Conservation (phyloP, 2,888 invertebrate species). For the Linyphia triangularis region DNA sequence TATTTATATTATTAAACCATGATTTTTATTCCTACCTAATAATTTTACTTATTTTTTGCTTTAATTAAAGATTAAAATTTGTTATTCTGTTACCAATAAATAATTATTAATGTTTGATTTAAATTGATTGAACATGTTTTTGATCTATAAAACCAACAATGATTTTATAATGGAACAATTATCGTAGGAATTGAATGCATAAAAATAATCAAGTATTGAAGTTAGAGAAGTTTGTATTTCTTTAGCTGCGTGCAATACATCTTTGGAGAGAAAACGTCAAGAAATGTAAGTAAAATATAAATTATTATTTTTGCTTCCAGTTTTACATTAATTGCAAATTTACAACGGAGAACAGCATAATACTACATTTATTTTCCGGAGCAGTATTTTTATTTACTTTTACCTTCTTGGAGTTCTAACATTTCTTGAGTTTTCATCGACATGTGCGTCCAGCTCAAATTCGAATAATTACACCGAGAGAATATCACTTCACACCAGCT, state of each 20-base stretch:
- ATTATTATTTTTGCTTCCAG: no score
- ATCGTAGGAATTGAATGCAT: background rate
- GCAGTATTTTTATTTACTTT: background rate
- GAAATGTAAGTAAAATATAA: constrained; percentile 13
- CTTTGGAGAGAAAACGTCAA: background rate
- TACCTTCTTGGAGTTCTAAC: background rate
- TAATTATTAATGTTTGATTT: no score
- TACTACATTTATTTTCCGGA: background rate
- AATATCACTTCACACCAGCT: constrained; percentile 34
- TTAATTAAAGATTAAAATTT: no score
- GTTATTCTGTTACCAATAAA: no score
- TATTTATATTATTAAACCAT: no score
- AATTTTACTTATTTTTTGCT: no score
- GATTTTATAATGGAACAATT: background rate
- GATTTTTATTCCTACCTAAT: no score
- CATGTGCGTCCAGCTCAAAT: background rate
- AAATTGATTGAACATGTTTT: no score
- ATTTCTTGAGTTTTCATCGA: constrained; percentile 30
- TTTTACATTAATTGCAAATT: no score
- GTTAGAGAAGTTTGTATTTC: background rate
- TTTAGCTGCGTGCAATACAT: background rate
- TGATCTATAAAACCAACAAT: background rate
- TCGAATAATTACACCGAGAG: constrained; percentile 34
- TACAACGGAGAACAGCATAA: no score
- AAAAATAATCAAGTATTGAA: background rate